Percentiles rank a stretch among this genome's conserved stretches.
Evolutionary conservation across 2,113 vertebrate species (phyloP).

Genomic region (Ageneiosus marmoratus): DNA sequence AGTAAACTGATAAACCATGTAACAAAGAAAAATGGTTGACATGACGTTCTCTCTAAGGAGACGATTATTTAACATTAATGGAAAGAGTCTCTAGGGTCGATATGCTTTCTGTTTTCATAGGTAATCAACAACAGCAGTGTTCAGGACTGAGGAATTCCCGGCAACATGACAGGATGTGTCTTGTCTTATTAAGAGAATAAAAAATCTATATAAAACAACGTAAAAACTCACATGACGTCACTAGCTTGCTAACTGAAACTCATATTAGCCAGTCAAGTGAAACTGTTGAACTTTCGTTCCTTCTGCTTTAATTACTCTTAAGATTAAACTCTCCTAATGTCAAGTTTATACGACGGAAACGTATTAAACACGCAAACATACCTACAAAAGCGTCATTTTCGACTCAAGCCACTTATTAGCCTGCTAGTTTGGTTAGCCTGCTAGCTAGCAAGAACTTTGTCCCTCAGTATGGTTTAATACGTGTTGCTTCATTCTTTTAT

Average conservation of each 20-base stretch:
- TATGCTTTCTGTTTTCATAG: not conserved
- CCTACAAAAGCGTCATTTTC: not conserved
- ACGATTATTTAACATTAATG: not conserved
- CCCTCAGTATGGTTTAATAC: not conserved
- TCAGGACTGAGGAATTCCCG: not conserved
- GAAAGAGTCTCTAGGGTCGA: not conserved
- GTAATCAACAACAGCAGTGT: not conserved
- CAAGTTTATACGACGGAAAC: not conserved
- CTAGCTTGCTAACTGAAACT: not conserved
- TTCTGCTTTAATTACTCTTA: not conserved
- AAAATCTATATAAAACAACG: not conserved
- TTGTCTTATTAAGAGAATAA: not conserved
- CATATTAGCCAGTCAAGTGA: not conserved
- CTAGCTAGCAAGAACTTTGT: slow-evolving; percentile 31
- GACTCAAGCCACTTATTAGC: not conserved
- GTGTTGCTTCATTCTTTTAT: not conserved
- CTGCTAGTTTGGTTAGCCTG: slow-evolving; percentile 19
- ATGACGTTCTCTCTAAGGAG: not conserved
- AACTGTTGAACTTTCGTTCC: not conserved
- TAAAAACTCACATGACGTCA: not conserved
- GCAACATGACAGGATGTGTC: not conserved
- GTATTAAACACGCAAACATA: not conserved
- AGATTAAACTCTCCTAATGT: not conserved
- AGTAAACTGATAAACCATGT: not conserved
- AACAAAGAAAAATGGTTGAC: not conserved